These are phyloP conservation scores for Halictus rubicundus DNA, from an alignment of 1,140 invertebrate species.

Conservation along the genomic window DNA sequence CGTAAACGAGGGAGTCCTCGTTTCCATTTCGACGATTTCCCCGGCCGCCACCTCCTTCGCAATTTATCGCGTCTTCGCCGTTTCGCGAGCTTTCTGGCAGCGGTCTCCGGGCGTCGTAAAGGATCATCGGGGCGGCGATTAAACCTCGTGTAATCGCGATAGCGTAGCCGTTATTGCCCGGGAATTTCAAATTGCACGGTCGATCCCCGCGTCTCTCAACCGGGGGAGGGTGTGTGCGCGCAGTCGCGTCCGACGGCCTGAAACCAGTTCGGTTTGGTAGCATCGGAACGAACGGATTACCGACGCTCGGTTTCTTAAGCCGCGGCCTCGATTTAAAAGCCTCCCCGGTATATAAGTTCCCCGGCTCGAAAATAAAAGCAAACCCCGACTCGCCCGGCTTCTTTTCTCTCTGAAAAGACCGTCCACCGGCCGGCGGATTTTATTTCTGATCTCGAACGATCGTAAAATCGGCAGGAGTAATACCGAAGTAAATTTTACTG, in stretches of 20 bases:
- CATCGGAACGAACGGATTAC: conserved; percentile 49
- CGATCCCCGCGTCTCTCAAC: not conserved
- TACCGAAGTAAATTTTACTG: conserved; percentile 58
- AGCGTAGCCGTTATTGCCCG: conserved; percentile 34
- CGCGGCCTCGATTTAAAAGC: conserved; percentile 57
- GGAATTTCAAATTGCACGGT: conserved; percentile 37
- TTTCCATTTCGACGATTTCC: not conserved
- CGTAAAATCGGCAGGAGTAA: conserved; percentile 57
- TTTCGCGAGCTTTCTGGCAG: not conserved
- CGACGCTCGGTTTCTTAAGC: conserved; percentile 55
- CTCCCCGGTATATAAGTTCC: conserved; percentile 19
- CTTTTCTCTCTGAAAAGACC: conserved; percentile 41
- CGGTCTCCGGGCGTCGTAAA: conserved; percentile 28
- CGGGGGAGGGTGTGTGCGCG: not conserved
- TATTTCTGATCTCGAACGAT: conserved; percentile 54
- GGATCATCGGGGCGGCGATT: conserved; percentile 40
- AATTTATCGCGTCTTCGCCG: not conserved
- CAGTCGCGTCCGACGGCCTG: not conserved
- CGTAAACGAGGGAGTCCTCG: not conserved
- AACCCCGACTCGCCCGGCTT: not conserved
- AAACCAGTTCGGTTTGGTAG: conserved; percentile 60
- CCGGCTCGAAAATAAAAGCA: conserved; percentile 46
- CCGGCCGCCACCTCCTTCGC: not conserved
- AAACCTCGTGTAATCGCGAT: conserved; percentile 50
- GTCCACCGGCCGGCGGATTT: conserved; percentile 39